Evolutionary conservation across 2,888 invertebrate genomes (phyloP), one percentile per base, ranked within the genome.

Genomic region (Sericinus montela): DNA sequence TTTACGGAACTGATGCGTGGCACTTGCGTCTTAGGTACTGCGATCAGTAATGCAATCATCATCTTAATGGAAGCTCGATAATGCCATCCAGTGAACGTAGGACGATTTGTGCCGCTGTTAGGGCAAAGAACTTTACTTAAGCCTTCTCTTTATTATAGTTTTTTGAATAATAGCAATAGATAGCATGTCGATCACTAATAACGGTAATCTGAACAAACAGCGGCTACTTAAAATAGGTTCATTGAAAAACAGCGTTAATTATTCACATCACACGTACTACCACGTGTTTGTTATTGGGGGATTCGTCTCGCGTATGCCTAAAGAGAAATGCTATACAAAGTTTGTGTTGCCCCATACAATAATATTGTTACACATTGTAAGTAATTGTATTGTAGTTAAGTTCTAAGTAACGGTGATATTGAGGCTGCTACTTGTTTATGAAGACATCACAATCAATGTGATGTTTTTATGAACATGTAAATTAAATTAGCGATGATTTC

Each of bases 161-260:
- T 1, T 8, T 5, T 25, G 25, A 4, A 25, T 5, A 5, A 25
- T 8, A 25, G 25, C 25, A 8, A 25, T 25, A 25, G 25, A 25
- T 25, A 8, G 8, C 8, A 6, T 8, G 7, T 25, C 25, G 6
- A 25, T 25, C 1, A 5, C 8, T 25, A 25, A 38, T 38, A 16
- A 41, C 41, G 30, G 36, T 9, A 53, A 48, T 44, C 51, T 53
- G 57, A 44, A 53, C 48, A 54, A 54, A 54, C 54, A 48, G 47
- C 32, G 44, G 35, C 39, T 16, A 45, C 52, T 61, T 49, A 53
- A 62, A 63, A 59, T 60, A 59, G 56, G 56, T 54, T 55, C 48
- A 54, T 62, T 57, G 51, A 63, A 62, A 61, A 50, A 53, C 58
- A 51, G 54, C 55, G 57, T 58, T 63, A 64, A 62, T 54, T 44